Evolutionary conservation across 2,113 vertebrate species (phyloP).

Genomic region (Mormyrus lacerda): DNA sequence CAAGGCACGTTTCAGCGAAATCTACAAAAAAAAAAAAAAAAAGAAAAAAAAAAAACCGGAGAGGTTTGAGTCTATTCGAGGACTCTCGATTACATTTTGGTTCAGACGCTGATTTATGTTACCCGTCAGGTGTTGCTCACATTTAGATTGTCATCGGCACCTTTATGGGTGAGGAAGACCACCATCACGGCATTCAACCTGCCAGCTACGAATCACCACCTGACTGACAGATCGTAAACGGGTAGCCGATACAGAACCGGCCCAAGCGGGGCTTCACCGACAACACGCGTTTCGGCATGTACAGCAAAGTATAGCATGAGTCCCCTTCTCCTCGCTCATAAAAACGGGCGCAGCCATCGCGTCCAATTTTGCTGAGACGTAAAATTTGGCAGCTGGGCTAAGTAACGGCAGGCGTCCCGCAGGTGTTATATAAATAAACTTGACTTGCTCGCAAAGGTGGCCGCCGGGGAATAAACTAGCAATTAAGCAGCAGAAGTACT

Average conservation of each 20-base stretch:
- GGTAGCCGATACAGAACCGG: not conserved
- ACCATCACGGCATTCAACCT: not conserved
- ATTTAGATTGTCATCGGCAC: not conserved
- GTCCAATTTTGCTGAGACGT: not conserved
- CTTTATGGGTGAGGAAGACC: not conserved
- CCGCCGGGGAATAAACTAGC: no score
- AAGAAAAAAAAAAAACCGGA: not conserved
- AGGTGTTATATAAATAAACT: not conserved
- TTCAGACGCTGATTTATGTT: not conserved
- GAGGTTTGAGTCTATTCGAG: not conserved
- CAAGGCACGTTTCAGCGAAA: not conserved
- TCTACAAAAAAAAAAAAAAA: not conserved
- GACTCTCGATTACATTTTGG: not conserved
- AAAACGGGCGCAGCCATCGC: not conserved
- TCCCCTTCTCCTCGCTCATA: not conserved
- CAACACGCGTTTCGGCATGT: not conserved
- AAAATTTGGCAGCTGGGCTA: not conserved
- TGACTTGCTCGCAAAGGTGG: not conserved
- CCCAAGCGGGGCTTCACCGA: not conserved
- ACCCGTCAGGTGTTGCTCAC: not conserved
- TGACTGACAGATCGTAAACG: not conserved
- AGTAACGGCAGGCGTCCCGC: not conserved
- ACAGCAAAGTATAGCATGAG: not conserved
- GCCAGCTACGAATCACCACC: not conserved
- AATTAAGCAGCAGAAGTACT: not conserved